Conservation (phyloP, 2,888 invertebrate species). For the Plebejus anna region DNA sequence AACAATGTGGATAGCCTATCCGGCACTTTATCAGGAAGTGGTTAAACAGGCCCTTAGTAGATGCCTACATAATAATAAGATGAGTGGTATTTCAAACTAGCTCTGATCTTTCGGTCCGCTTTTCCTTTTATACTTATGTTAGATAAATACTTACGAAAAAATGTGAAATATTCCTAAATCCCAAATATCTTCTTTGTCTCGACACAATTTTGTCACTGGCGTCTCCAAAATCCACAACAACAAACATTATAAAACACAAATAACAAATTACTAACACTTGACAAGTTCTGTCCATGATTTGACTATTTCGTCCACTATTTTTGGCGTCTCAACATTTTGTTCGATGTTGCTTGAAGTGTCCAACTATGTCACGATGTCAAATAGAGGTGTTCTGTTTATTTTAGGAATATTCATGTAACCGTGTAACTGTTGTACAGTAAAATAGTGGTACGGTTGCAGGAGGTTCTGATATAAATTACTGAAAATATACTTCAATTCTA, state of each 20-base stretch:
- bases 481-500: too few relatives aligned
- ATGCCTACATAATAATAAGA: too few relatives aligned
- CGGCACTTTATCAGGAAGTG: too few relatives aligned
- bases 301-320: not conserved
- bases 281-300: conserved; percentile 22
- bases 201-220: conserved; percentile 46
- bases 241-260: conserved; percentile 47
- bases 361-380: not conserved
- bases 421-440: not conserved
- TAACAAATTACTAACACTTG: conserved; percentile 49
- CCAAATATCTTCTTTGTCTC: conserved; percentile 52
- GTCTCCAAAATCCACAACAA: conserved; percentile 49
- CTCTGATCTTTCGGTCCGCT: not conserved
- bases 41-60: too few relatives aligned
- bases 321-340: conserved; percentile 12
- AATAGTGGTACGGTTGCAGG: not conserved
- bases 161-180: conserved; percentile 55
- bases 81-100: too few relatives aligned
- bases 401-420: conserved; percentile 19
- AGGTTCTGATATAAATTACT: not conserved
- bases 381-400: not conserved
- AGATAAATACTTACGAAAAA: conserved; percentile 59
- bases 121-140: not conserved
- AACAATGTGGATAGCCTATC: too few relatives aligned
- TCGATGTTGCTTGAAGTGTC: not conserved